Evolutionary conservation across 2,797 vertebrate species (phyloP).

Genomic region (Carcharodon carcharias): DNA sequence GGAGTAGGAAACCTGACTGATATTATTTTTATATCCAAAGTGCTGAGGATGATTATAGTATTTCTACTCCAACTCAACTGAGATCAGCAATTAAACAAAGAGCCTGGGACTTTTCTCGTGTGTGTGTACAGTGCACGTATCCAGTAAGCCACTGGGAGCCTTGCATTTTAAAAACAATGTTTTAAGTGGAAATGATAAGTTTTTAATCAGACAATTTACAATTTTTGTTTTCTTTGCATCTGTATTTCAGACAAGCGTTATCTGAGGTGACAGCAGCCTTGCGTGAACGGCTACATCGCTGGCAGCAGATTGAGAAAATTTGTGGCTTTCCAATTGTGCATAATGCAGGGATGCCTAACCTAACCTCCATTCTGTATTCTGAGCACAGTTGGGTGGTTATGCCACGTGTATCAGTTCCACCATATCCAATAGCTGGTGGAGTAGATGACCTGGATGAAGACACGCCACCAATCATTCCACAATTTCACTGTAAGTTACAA

Average conservation of each 20-base stretch:
- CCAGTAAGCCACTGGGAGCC: not conserved
- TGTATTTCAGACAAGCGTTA: slow-evolving; percentile 74
- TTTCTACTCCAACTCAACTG: not conserved
- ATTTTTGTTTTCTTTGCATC: not conserved
- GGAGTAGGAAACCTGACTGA: not conserved
- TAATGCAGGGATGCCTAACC: slow-evolving; percentile 85
- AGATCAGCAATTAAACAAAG: too few relatives aligned
- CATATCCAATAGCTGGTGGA: slow-evolving; percentile 94
- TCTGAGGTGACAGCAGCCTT: slow-evolving; percentile 91
- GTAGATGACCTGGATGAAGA: slow-evolving; percentile 97
- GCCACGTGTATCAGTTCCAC: slow-evolving; percentile 89
- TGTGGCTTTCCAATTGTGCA: slow-evolving; percentile 89
- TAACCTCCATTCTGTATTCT: slow-evolving; percentile 89
- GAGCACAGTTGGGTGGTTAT: slow-evolving; percentile 99
- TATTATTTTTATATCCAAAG: not conserved
- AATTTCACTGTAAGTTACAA: slow-evolving; percentile 75
- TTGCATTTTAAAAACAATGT: not conserved
- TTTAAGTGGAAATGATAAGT: not conserved
- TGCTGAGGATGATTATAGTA: not conserved
- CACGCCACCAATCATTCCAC: slow-evolving; percentile 88
- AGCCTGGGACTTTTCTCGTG: not conserved
- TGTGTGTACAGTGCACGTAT: not conserved
- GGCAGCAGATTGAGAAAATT: slow-evolving; percentile 97
- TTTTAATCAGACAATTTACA: not conserved
- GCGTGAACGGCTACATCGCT: slow-evolving; percentile 91